phyloP scores from a whole-genome alignment of 2,888 invertebrate species.

The Hipparchia semele region DNA sequence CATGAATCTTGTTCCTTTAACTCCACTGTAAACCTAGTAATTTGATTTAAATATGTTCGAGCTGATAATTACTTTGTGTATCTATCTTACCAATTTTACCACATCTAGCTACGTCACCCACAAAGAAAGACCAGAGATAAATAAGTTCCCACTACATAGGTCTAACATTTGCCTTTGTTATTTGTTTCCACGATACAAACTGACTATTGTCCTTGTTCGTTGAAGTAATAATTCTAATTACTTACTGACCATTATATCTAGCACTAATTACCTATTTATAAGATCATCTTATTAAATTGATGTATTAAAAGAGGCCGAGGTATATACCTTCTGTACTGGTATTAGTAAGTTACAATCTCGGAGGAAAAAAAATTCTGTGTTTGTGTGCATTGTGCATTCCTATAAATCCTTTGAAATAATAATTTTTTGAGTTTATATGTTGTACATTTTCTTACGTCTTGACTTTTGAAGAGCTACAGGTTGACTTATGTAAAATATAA shows the following conservation, averaged over 20 bases:
- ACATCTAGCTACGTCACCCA: background rate
- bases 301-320: background rate
- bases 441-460: too few relatives aligned
- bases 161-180: background rate
- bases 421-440: too few relatives aligned
- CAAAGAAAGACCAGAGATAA: background rate
- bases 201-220: background rate
- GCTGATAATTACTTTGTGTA: too few relatives aligned
- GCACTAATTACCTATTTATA: background rate
- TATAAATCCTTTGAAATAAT: too few relatives aligned
- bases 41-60: too few relatives aligned
- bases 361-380: too few relatives aligned
- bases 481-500: too few relatives aligned
- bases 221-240: constrained; percentile 2
- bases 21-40: too few relatives aligned
- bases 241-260: background rate
- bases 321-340: background rate
- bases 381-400: background rate
- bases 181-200: background rate
- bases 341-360: background rate
- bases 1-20: too few relatives aligned
- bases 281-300: background rate
- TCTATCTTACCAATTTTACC: background rate
- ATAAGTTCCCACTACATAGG: background rate
- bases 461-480: too few relatives aligned